phyloP scores from a whole-genome alignment of 2,113 vertebrate species.

The Crotalus helleri region DNA sequence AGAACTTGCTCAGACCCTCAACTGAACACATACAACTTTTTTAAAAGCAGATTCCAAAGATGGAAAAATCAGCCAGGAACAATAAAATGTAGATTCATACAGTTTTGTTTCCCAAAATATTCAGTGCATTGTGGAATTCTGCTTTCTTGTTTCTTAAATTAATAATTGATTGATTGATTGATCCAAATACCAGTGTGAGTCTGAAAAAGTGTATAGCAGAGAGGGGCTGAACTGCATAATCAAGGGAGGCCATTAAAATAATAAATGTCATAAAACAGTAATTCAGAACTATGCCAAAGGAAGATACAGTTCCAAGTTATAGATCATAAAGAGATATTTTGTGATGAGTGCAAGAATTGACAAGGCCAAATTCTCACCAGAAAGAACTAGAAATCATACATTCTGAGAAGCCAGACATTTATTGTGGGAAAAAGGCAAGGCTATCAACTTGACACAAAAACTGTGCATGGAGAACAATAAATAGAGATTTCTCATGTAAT shows the following conservation, averaged over 20 bases:
- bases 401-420: neutral
- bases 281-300: constrained; percentile 42
- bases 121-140: constrained; percentile 34
- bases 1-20: constrained; percentile 55
- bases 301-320: constrained; percentile 51
- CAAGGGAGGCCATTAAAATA: constrained; percentile 50
- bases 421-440: neutral
- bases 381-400: neutral
- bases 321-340: constrained; percentile 33
- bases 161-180: constrained; percentile 53
- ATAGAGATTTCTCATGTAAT: neutral
- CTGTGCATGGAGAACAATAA: neutral
- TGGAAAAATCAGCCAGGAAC: constrained; percentile 61
- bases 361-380: constrained; percentile 19
- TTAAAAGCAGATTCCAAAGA: constrained; percentile 62
- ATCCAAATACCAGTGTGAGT: constrained; percentile 64
- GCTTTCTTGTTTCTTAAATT: constrained; percentile 1
- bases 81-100: constrained; percentile 56
- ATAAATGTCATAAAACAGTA: constrained; percentile 50
- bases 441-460: neutral
- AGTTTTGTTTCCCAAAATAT: constrained; percentile 61
- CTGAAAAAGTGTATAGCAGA: constrained; percentile 58
- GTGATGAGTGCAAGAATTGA: neutral
- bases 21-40: constrained; percentile 64
- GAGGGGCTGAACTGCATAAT: constrained; percentile 39